Evolutionary conservation across 2,113 vertebrate genomes (phyloP), one percentile per base, ranked within the genome.

Genomic region (Crotalus viridis): DNA sequence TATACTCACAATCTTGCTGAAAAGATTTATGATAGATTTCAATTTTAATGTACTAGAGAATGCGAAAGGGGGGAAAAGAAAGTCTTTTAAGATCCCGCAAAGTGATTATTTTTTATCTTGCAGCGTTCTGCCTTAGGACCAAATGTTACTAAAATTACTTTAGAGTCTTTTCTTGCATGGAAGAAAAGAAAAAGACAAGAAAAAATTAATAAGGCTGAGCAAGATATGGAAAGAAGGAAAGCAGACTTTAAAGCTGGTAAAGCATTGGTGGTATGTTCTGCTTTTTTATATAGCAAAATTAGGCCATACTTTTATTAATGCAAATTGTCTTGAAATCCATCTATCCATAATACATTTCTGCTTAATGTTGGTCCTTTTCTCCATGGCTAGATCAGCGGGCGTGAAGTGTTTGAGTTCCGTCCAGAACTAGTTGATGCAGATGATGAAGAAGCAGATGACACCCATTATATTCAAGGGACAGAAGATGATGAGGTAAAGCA

Each of bases 131-230:
- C 99, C 91, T 97, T 99, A 94, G 99, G 99, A 94, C 55, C 97
- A 96, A 98, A 99, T 24, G 99, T 99, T 96, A 99, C 99, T 90
- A 99, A 99, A 96, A 99, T 99, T 97, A 99, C 99, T 52, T 97
- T 99, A 98, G 99, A 99, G 95, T 99, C 99, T 89, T 99, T 99
- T 96, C 98, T 99, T 96, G 98, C 99, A 2, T 99, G 99, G 99
- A 99, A 99, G 96, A 99, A 99, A 97, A 98, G 98, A 96, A 99
- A 99, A 98, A 98, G 99, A 98, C 98, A 99, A 98, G 99, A 99
- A 94, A 99, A 99, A 96, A 98, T 99, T 86, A 97, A 98, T 91
- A 99, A 98, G 96, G 98, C 98, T 33, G 98, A 97, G 28, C 98
- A 99, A 97, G 99, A 99, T 95, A 98, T 99, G 98, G 99, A 99